Percentiles rank a stretch among this genome's conserved stretches.
Evolutionary conservation across 2,797 vertebrate genomes (phyloP).

Genomic region (Crocidura indochinensis): DNA sequence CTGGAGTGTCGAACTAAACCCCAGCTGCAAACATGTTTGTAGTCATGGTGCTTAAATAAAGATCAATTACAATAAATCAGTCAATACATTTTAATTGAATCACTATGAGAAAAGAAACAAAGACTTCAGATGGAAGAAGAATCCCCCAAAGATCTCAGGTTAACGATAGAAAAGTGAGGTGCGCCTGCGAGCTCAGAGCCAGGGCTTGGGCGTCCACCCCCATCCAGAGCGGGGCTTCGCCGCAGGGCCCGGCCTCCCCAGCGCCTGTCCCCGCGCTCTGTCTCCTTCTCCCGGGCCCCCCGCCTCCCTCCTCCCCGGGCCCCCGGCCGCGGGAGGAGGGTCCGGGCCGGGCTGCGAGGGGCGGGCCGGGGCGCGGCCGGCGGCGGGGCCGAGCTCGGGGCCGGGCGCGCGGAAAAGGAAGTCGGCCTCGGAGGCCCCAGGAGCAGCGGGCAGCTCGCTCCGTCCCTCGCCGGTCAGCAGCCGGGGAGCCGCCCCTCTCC

Average conservation of each 20-base stretch:
- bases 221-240: too few species aligned
- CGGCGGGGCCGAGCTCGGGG: constrained; percentile 67
- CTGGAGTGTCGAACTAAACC: too few species aligned
- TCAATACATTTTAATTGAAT: too few species aligned
- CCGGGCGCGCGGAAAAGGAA: constrained; percentile 77
- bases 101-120: too few species aligned
- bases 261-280: background rate
- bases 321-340: background rate
- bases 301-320: background rate
- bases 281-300: too few species aligned
- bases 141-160: too few species aligned
- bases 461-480: background rate
- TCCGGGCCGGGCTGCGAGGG: constrained; percentile 50
- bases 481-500: constrained; percentile 10
- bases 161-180: background rate
- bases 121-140: too few species aligned
- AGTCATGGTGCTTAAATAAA: too few species aligned
- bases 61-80: too few species aligned
- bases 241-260: background rate
- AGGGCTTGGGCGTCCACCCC: too few species aligned
- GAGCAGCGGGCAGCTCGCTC: constrained; percentile 47
- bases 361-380: constrained; percentile 70
- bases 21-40: too few species aligned
- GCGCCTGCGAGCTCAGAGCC: too few species aligned
- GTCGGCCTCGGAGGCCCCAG: constrained; percentile 8